These are phyloP conservation scores for Engraulis encrasicolus DNA, from an alignment of 2,113 vertebrate genomes.

Conservation along the genomic window DNA sequence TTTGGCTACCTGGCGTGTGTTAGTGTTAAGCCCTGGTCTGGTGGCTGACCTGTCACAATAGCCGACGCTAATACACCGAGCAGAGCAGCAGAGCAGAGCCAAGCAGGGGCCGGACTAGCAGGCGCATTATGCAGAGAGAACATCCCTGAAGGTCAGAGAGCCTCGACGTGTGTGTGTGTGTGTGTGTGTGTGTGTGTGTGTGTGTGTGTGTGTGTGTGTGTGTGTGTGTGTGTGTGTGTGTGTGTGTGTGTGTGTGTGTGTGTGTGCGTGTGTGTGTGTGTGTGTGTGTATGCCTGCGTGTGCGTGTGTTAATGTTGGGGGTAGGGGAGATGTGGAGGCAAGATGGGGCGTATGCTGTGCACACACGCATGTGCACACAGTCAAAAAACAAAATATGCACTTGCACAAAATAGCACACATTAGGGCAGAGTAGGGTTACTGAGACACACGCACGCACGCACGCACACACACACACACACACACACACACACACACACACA, in stretches of 20 bases:
- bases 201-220: neutral
- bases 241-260: no score
- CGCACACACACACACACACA: neutral
- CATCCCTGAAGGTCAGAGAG: neutral
- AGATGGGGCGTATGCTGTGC: neutral
- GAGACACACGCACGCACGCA: neutral
- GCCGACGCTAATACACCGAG: constrained; percentile 25
- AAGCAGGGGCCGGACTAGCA: neutral
- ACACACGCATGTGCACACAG: neutral
- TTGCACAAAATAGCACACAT: neutral
- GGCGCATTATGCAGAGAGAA: neutral
- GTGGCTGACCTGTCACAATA: constrained; percentile 28
- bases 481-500: neutral
- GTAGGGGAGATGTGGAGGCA: neutral
- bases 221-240: neutral
- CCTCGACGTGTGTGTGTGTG: neutral
- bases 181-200: constrained; percentile 4
- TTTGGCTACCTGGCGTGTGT: no score
- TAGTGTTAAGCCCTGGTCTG: no score
- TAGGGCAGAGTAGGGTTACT: neutral
- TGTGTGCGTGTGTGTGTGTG: no score
- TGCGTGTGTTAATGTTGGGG: no score
- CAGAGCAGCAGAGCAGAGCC: neutral
- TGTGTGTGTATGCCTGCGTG: no score
- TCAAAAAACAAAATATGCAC: neutral